phyloP scores from a whole-genome alignment of 1,140 invertebrate genomes.

The Micrasema longulum region DNA sequence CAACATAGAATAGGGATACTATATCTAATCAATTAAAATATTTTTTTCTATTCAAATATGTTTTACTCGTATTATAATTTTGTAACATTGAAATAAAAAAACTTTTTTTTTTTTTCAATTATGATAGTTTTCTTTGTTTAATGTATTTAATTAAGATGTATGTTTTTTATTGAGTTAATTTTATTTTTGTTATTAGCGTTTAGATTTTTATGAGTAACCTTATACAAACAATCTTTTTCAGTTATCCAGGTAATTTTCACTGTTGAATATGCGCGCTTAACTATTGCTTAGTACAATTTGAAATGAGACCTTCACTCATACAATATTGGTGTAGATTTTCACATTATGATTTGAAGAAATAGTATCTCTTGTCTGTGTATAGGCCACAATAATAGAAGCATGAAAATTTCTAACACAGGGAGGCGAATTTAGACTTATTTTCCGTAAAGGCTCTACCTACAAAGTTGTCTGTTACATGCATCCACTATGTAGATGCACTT shows the following conservation, averaged over 20 bases:
- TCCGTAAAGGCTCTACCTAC: no score
- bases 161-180: no score
- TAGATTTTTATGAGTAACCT: no score
- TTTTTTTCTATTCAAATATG: no score
- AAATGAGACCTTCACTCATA: not conserved
- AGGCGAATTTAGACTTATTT: no score
- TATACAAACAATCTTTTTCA: constrained; percentile 8
- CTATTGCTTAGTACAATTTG: not conserved
- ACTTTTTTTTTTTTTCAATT: not conserved
- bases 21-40: not conserved
- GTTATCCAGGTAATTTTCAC: constrained; percentile 16
- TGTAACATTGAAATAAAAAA: not conserved
- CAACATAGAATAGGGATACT: constrained; percentile 34
- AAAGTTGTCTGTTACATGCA: constrained; percentile 1
- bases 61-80: no score
- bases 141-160: no score
- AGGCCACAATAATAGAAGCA: constrained; percentile 10
- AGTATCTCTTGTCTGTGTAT: constrained; percentile 25
- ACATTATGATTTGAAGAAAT: constrained; percentile 8
- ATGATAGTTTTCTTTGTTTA: no score
- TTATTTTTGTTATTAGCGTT: no score
- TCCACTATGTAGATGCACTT: constrained; percentile 26
- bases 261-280: no score
- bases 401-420: constrained; percentile 15
- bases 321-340: not conserved